These are phyloP conservation scores for Parthenolecanium corni DNA, from an alignment of 2,888 invertebrate genomes.

Conservation along the genomic window DNA sequence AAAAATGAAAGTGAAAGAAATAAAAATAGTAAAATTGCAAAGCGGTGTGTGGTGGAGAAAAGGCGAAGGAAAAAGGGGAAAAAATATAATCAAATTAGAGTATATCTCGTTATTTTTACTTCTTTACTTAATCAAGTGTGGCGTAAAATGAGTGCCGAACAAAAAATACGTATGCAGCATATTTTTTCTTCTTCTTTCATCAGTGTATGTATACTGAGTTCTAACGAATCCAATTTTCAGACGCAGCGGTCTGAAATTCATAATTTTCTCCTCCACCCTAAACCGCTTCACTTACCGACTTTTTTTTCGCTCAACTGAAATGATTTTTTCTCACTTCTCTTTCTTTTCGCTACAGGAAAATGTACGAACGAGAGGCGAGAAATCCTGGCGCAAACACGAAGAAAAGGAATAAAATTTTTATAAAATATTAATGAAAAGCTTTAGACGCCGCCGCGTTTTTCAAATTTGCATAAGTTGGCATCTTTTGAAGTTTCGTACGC, in stretches of 20 bases:
- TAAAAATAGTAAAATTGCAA: too few species aligned
- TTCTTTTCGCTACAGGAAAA: too few species aligned
- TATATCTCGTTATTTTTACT: conserved; percentile 25
- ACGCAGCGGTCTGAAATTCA: background rate
- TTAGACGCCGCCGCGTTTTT: conserved; percentile 8
- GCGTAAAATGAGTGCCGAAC: conserved; percentile 15
- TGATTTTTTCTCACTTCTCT: background rate
- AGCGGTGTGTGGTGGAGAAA: too few species aligned
- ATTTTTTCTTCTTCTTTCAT: too few species aligned
- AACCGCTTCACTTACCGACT: too few species aligned
- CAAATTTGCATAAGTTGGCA: conserved; percentile 9
- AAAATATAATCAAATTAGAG: conserved; percentile 26
- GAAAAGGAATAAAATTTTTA: background rate
- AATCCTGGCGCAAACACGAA: background rate
- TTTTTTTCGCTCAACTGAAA: background rate
- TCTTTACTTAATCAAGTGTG: conserved; percentile 27
- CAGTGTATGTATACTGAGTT: too few species aligned
- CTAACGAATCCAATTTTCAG: conserved; percentile 25
- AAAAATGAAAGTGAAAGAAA: too few species aligned
- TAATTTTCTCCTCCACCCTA: background rate
- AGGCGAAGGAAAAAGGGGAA: background rate
- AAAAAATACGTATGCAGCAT: too few species aligned
- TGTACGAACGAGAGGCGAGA: background rate
- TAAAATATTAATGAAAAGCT: conserved; percentile 24
- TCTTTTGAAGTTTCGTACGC: conserved; percentile 7